Evolutionary conservation across 2,113 vertebrate species (phyloP).

Genomic region (Anoplopoma fimbria): DNA sequence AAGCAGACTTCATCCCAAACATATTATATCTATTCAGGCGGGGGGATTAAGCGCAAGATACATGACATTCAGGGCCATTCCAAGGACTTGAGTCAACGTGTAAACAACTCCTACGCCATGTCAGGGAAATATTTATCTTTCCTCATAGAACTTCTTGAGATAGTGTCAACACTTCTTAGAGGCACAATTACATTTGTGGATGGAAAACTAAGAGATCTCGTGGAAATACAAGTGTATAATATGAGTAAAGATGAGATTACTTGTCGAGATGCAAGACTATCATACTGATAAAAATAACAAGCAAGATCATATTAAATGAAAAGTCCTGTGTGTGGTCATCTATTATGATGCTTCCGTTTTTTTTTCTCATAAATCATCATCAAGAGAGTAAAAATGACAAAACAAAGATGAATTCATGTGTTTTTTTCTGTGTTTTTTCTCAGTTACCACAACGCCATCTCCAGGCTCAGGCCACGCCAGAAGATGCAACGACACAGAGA

Average conservation of each 20-base stretch:
- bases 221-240: constrained; percentile 60
- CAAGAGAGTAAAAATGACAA: not conserved
- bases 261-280: not conserved
- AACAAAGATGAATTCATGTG: not conserved
- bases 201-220: constrained; percentile 70
- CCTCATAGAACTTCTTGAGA: constrained; percentile 78
- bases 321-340: not conserved
- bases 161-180: constrained; percentile 78
- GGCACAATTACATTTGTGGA: constrained; percentile 75
- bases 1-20: constrained; percentile 66
- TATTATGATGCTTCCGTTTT: constrained; percentile 8
- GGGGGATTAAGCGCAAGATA: constrained; percentile 70
- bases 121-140: constrained; percentile 82
- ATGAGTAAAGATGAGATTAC: constrained; percentile 35
- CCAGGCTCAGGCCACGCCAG: constrained; percentile 94
- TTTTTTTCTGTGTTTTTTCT: constrained; percentile 42
- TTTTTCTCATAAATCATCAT: constrained; percentile 1
- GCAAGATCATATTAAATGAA: constrained; percentile 14
- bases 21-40: constrained; percentile 63
- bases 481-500: constrained; percentile 97
- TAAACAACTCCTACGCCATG: constrained; percentile 78
- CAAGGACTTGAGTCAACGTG: constrained; percentile 73
- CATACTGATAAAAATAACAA: constrained; percentile 15
- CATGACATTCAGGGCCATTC: constrained; percentile 78
- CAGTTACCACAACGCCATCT: constrained; percentile 93